A percentile compares a stretch with the other conserved stretches of the same genome.
Conservation (phyloP, 2,113 vertebrate species). For the Anser brachyrhynchus region DNA sequence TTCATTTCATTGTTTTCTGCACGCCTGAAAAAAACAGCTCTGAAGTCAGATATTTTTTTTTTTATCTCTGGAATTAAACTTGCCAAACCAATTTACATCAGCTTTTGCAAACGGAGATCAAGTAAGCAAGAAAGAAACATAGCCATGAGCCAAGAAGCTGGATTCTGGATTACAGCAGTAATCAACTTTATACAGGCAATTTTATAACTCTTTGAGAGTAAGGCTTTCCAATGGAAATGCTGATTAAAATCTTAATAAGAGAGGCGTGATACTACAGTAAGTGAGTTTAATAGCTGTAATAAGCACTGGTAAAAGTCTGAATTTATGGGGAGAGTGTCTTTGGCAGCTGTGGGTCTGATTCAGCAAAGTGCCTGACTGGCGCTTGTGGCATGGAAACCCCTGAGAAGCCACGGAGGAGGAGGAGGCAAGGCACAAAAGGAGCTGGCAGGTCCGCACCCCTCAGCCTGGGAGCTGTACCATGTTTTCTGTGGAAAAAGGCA, state of each 20-base stretch:
- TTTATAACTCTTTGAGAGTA: not conserved
- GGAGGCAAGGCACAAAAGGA: not conserved
- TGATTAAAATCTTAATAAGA: constrained; percentile 30
- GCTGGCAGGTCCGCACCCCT: not conserved
- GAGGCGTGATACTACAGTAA: not conserved
- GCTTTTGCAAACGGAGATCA: constrained; percentile 31
- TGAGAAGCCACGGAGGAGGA: not conserved
- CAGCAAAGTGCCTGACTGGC: not conserved
- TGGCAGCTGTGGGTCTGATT: not conserved
- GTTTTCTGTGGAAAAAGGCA: not conserved
- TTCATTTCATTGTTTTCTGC: not conserved
- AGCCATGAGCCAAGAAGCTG: not conserved
- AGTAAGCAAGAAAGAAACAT: not conserved
- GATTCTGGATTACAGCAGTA: not conserved
- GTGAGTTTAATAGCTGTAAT: not conserved
- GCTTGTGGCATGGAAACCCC: not conserved
- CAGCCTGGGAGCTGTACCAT: not conserved
- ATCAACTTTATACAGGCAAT: not conserved
- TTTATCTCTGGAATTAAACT: constrained; percentile 26
- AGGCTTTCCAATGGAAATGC: constrained; percentile 38
- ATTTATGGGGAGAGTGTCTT: not conserved
- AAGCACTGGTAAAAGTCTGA: not conserved
- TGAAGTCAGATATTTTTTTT: constrained; percentile 20
- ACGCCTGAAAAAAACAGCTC: not conserved
- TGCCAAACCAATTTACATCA: constrained; percentile 48